Evolutionary conservation across 2,888 invertebrate species (phyloP).

Genomic region (Orthosia cruda): DNA sequence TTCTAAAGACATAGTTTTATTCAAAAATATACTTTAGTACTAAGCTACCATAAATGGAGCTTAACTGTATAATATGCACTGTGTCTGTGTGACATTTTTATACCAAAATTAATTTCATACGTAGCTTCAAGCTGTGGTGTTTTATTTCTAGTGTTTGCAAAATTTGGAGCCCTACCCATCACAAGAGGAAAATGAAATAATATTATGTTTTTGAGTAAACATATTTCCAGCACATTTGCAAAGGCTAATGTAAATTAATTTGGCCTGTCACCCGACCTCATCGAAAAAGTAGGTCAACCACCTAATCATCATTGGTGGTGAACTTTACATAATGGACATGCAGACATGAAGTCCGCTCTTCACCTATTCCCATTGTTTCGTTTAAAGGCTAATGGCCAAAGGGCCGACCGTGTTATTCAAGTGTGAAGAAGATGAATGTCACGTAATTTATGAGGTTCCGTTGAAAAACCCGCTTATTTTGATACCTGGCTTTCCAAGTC

Average conservation of each 20-base stretch:
- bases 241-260: slow-evolving; percentile 56
- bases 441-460: slow-evolving; percentile 85
- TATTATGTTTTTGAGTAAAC: slow-evolving; percentile 30
- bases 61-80: background rate
- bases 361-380: slow-evolving; percentile 84
- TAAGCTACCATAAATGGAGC: background rate
- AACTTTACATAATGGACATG: slow-evolving; percentile 82
- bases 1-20: background rate
- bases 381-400: slow-evolving; percentile 87
- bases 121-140: too few species aligned
- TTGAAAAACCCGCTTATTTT: slow-evolving; percentile 78
- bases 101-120: too few species aligned
- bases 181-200: slow-evolving; percentile 28
- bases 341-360: slow-evolving; percentile 77
- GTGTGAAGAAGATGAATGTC: slow-evolving; percentile 90
- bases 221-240: slow-evolving; percentile 42
- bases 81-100: too few species aligned
- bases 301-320: slow-evolving; percentile 70
- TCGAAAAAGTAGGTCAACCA: slow-evolving; percentile 56
- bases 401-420: slow-evolving; percentile 86
- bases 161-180: slow-evolving; percentile 61
- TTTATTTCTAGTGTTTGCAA: too few species aligned
- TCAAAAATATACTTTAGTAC: background rate
- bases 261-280: slow-evolving; percentile 47
- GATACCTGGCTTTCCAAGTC: slow-evolving; percentile 71